Evolutionary conservation across 2,797 vertebrate species (phyloP), one percentile per base, ranked within the genome.

Genomic region (Acanthopagrus latus): DNA sequence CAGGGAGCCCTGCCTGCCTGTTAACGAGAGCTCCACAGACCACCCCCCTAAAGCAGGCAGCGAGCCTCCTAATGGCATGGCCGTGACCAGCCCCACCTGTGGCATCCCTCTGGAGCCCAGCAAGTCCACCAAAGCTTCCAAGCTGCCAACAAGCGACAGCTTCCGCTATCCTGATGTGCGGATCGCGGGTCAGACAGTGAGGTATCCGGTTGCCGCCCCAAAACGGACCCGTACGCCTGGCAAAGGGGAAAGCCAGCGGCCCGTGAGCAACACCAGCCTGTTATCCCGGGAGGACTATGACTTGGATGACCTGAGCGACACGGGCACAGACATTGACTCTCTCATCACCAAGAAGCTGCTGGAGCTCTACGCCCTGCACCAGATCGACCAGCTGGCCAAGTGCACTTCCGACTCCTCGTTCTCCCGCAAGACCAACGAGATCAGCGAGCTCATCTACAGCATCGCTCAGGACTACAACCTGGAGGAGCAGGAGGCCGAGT

Each of bases 401-500:
- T 99, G 98, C 94, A 99, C 98, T 0, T 99, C 98, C 0, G 98
- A 99, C 93, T 97, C 97, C 0, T 98, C 97, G 7, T 99, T 99
- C 95, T 95, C 97, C 71, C 97, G 97, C 91, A 99, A 99, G 94
- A 99, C 97, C 93, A 99, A 97, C 70, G 98, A 99, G 95, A 99
- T 99, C 93, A 98, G 97, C 0, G 98, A 99, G 91, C 97, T 99
- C 70, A 99, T 99, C 93, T 98, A 96, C 89, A 98, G 96, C 94
- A 98, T 99, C 48, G 98, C 98, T 0, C 98, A 99, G 94, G 96
- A 99, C 94, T 99, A 99, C 95, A 97, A 98, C 93, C 92, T 99
- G 91, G 96, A 99, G 7, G 97, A 98, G 94, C 97, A 98, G 94
- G 98, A 99, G 52, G 98, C 98, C 0, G 98, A 99, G 83, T 99